Percentiles rank a stretch among this genome's conserved stretches.
Conservation (phyloP, 2,113 vertebrate species). For the Trematocara macrostoma region DNA sequence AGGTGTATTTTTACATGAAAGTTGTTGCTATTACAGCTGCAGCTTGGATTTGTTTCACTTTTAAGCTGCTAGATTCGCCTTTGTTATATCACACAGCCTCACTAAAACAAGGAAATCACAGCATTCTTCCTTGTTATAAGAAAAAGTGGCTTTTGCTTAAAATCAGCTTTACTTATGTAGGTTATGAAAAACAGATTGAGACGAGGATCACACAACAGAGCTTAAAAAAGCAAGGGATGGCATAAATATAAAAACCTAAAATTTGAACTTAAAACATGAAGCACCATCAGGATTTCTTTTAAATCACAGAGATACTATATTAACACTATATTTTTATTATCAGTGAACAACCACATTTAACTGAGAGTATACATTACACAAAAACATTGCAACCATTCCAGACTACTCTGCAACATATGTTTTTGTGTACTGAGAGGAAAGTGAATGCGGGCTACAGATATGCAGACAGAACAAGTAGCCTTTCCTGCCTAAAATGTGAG, state of each 20-base stretch:
- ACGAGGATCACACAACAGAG: background rate
- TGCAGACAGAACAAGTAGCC: background rate
- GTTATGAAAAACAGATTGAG: background rate
- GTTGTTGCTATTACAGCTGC: background rate
- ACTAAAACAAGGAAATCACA: background rate
- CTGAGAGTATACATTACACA: background rate
- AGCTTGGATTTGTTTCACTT: background rate
- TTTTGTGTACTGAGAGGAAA: background rate
- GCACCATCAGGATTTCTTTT: background rate
- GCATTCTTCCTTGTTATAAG: background rate
- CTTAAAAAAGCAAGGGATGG: background rate
- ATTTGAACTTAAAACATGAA: background rate
- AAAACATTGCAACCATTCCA: background rate
- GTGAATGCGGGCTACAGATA: background rate
- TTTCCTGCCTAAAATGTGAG: background rate
- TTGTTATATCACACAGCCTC: background rate
- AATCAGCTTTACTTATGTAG: background rate
- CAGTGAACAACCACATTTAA: background rate
- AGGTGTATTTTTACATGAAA: slow-evolving; percentile 1
- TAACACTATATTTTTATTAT: background rate
- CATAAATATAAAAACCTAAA: background rate
- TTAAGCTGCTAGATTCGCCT: background rate
- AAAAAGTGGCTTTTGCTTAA: background rate
- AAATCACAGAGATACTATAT: background rate
- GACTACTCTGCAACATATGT: background rate